phyloP scores from a whole-genome alignment of 1,140 invertebrate genomes.

The Akabosia matsudoensis region DNA sequence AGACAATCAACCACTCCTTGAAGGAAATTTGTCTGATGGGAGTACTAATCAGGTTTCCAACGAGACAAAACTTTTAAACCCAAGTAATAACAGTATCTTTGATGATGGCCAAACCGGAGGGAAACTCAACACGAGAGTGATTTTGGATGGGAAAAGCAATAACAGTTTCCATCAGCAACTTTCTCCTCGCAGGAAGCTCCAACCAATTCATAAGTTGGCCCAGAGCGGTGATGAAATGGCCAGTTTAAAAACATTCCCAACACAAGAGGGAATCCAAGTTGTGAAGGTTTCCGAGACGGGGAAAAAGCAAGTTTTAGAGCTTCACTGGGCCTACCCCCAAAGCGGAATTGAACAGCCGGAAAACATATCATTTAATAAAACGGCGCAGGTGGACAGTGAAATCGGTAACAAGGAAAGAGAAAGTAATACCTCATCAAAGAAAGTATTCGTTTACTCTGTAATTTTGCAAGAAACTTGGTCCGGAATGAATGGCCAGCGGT shows the following conservation, averaged over 20 bases:
- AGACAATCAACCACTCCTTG: no score
- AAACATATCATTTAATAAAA: background rate
- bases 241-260: background rate
- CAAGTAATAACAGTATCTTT: background rate
- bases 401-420: background rate
- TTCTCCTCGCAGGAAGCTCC: no score
- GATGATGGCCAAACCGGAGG: background rate
- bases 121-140: background rate
- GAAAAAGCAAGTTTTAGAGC: no score
- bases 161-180: background rate
- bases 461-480: background rate
- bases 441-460: no score
- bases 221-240: background rate
- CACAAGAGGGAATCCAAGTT: background rate
- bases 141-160: slow-evolving; percentile 10
- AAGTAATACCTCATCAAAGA: no score
- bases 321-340: no score
- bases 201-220: no score
- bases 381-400: no score
- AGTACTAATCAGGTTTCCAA: background rate
- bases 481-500: background rate
- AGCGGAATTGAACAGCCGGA: no score
- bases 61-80: no score
- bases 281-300: no score
- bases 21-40: background rate